phyloP scores from a whole-genome alignment of 1,140 invertebrate species.

The Macrobrachium rosenbergii region DNA sequence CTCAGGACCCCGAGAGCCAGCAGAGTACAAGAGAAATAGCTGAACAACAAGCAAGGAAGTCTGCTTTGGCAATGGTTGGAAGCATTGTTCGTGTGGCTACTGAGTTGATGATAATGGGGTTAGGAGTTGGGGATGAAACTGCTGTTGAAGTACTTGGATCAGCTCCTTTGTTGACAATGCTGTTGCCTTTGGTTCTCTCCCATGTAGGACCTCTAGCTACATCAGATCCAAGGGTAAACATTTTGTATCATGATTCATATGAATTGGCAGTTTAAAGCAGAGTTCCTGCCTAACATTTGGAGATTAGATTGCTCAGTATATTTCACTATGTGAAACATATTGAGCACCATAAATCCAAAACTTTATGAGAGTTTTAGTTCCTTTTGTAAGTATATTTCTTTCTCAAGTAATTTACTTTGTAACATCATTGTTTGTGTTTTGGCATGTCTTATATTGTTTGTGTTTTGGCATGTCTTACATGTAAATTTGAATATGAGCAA shows the following conservation, averaged over 20 bases:
- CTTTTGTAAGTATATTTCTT: no score
- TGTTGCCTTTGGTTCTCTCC: constrained; percentile 84
- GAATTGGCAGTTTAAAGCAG: not conserved
- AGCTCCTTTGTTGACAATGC: constrained; percentile 79
- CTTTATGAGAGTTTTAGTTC: no score
- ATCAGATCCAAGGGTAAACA: constrained; percentile 82
- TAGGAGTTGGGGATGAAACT: constrained; percentile 73
- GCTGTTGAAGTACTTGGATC: constrained; percentile 75
- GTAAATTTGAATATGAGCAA: no score
- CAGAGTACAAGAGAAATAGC: constrained; percentile 78
- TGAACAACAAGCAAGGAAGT: constrained; percentile 81
- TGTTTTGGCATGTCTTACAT: no score
- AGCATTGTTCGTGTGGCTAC: constrained; percentile 82
- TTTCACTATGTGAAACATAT: no score
- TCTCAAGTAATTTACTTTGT: no score
- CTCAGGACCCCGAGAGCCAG: constrained; percentile 77
- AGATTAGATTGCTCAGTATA: no score
- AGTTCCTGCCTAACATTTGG: no score
- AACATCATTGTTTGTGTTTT: no score
- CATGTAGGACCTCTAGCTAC: constrained; percentile 85
- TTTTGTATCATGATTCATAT: constrained; percentile 25
- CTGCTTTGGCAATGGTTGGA: constrained; percentile 79
- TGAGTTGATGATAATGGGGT: constrained; percentile 80
- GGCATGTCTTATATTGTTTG: no score
- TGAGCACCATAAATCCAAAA: no score